A percentile compares a stretch with the other conserved stretches of the same genome.
These are phyloP conservation scores for Merluccius polli DNA, from an alignment of 2,797 vertebrate genomes.

Conservation along the genomic window DNA sequence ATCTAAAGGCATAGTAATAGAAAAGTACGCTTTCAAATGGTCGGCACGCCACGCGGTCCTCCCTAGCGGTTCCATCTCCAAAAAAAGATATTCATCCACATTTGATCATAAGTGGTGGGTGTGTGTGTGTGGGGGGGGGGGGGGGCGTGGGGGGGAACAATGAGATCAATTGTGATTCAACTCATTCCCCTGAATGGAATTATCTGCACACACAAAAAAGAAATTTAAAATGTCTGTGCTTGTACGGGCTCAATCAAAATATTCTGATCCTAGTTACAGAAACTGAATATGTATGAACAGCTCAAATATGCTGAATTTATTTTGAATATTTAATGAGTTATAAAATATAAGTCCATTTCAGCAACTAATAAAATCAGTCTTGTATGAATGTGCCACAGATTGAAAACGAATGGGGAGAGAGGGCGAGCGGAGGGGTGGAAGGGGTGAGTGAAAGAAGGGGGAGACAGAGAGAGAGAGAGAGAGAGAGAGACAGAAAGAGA, in stretches of 20 bases:
- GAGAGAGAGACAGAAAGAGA: slow-evolving; percentile 14
- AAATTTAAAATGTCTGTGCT: slow-evolving; percentile 76
- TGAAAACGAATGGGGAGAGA: slow-evolving; percentile 63
- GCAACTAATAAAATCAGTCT: slow-evolving; percentile 81
- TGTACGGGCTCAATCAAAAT: slow-evolving; percentile 79
- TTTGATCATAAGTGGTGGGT: slow-evolving; percentile 62
- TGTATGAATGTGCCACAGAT: slow-evolving; percentile 76
- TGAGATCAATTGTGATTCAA: slow-evolving; percentile 81
- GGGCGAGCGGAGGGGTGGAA: background rate
- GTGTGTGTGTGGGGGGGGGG: slow-evolving; percentile 1
- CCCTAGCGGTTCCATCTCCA: slow-evolving; percentile 18
- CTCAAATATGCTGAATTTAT: slow-evolving; percentile 83
- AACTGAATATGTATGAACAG: slow-evolving; percentile 83
- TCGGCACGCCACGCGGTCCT: background rate
- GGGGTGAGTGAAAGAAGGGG: slow-evolving; percentile 16
- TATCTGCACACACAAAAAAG: slow-evolving; percentile 76
- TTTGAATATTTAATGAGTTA: slow-evolving; percentile 85
- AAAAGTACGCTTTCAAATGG: background rate
- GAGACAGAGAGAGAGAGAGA: slow-evolving; percentile 19
- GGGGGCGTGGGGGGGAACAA: slow-evolving; percentile 58
- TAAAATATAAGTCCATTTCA: slow-evolving; percentile 82
- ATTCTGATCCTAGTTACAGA: slow-evolving; percentile 79
- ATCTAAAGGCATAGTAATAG: background rate
- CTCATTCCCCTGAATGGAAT: slow-evolving; percentile 77
- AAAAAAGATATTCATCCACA: slow-evolving; percentile 61